Percentiles rank a stretch among this genome's conserved stretches.
Evolutionary conservation across 1,140 invertebrate species (phyloP).

Genomic region (Anoplophora glabripennis): DNA sequence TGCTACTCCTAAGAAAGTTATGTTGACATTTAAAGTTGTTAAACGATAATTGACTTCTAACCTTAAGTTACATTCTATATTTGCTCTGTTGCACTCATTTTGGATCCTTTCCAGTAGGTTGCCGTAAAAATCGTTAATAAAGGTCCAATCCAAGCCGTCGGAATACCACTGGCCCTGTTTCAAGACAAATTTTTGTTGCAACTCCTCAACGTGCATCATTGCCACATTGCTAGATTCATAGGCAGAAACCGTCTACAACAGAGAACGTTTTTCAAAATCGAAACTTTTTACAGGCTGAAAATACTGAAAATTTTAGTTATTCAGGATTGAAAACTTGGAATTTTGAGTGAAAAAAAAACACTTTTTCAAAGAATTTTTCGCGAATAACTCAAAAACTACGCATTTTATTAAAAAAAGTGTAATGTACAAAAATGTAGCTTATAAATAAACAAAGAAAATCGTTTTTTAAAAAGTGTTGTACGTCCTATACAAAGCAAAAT

Average conservation of each 20-base stretch:
- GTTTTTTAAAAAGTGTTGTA: too few relatives aligned
- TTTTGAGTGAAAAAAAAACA: too few relatives aligned
- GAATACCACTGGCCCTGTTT: slow-evolving; percentile 39
- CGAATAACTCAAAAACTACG: too few relatives aligned
- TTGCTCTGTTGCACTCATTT: slow-evolving; percentile 16
- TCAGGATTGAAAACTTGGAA: too few relatives aligned
- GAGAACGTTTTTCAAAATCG: background rate
- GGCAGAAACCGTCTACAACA: slow-evolving; percentile 3
- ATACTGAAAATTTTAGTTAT: too few relatives aligned
- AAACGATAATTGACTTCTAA: background rate
- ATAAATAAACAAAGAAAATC: too few relatives aligned
- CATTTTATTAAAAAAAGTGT: too few relatives aligned
- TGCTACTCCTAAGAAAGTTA: background rate
- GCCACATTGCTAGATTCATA: background rate
- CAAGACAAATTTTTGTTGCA: slow-evolving; percentile 27
- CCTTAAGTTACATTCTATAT: slow-evolving; percentile 15
- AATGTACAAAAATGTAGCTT: too few relatives aligned
- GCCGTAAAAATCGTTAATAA: slow-evolving; percentile 20
- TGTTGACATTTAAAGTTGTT: background rate
- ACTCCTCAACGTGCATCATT: slow-evolving; percentile 11
- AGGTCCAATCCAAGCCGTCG: slow-evolving; percentile 35
- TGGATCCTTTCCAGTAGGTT: slow-evolving; percentile 27
- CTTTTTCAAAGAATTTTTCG: too few relatives aligned
- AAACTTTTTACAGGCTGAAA: too few relatives aligned
- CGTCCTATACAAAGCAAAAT: too few relatives aligned